These are phyloP conservation scores for Odocoileus virginianus DNA, from an alignment of 2,113 vertebrate species.

Conservation along the genomic window DNA sequence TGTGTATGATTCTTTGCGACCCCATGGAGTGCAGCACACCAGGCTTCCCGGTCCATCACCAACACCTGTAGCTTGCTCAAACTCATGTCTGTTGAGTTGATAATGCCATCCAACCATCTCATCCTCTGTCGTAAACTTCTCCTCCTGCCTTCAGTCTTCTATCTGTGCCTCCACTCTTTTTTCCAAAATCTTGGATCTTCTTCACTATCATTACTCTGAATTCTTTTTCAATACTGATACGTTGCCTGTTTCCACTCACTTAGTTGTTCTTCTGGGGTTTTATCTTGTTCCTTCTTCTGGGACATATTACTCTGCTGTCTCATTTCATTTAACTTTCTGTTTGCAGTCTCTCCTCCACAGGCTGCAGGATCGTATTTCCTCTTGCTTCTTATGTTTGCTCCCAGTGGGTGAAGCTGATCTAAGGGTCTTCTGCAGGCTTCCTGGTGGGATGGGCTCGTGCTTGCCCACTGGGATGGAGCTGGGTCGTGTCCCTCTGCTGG, in stretches of 20 bases:
- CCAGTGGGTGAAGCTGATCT: not conserved
- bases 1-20: not conserved
- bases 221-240: not conserved
- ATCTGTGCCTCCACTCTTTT: not conserved
- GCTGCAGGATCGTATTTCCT: not conserved
- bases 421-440: not conserved
- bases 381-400: not conserved
- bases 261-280: not conserved
- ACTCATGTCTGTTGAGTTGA: fast-evolving
- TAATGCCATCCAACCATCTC: not conserved
- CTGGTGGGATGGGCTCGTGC: not conserved
- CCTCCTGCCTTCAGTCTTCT: not conserved
- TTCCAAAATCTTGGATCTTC: not conserved
- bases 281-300: not conserved
- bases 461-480: not conserved
- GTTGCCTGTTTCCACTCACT: not conserved
- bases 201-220: not conserved
- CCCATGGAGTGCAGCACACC: not conserved
- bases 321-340: not conserved
- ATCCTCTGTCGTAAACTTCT: not conserved
- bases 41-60: not conserved
- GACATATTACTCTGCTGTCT: not conserved
- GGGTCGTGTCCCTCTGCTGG: not conserved
- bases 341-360: not conserved
- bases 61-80: not conserved